These are phyloP conservation scores for Phengaris arion DNA, from an alignment of 2,888 invertebrate genomes.

Conservation along the genomic window DNA sequence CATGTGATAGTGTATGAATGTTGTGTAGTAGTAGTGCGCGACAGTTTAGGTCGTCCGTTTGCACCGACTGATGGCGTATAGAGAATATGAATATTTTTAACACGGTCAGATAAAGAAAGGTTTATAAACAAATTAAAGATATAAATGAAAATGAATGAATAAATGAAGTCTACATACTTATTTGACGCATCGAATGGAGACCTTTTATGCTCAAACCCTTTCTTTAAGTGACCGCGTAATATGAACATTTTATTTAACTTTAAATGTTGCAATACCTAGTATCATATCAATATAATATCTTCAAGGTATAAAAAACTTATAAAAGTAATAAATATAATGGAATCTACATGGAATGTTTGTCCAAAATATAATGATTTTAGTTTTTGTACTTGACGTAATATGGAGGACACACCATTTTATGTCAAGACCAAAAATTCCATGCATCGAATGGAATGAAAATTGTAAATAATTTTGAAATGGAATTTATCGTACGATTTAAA, in stretches of 20 bases:
- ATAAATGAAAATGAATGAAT: too few relatives aligned
- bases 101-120: not conserved
- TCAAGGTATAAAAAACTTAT: constrained; percentile 26
- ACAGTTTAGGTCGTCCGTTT: not conserved
- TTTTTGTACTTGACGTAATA: not conserved
- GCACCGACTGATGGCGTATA: not conserved
- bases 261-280: not conserved
- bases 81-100: not conserved
- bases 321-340: constrained; percentile 21
- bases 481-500: not conserved
- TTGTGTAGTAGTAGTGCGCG: not conserved
- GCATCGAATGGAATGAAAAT: not conserved
- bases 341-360: constrained; percentile 1
- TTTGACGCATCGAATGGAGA: not conserved
- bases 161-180: not conserved
- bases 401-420: not conserved
- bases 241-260: not conserved
- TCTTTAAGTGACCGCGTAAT: not conserved
- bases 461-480: not conserved
- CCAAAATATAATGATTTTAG: not conserved
- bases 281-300: constrained; percentile 3
- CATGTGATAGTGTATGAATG: too few relatives aligned
- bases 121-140: not conserved
- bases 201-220: not conserved
- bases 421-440: not conserved